Evolutionary conservation across 2,797 vertebrate species (phyloP).

Genomic region (Pelochelys cantorii): DNA sequence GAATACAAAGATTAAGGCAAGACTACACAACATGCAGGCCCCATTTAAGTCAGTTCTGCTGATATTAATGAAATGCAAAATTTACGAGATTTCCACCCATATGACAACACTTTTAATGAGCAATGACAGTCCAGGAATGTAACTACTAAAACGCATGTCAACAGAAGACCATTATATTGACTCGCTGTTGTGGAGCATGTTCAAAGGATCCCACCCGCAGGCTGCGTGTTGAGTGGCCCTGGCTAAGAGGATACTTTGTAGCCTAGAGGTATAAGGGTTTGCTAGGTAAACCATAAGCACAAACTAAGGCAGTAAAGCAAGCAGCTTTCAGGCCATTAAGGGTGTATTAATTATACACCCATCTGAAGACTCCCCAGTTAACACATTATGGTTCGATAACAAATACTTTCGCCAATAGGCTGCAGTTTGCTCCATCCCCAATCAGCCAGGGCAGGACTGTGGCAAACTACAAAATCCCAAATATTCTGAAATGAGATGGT

Average conservation of each 20-base stretch:
- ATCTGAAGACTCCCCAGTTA: neutral
- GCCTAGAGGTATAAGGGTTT: neutral
- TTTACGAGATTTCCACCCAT: no score
- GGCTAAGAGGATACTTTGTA: conserved; percentile 12
- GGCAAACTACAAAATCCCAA: conserved; percentile 23
- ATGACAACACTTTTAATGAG: no score
- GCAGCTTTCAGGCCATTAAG: neutral
- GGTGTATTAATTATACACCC: neutral
- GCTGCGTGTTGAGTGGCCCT: no score
- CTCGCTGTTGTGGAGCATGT: no score
- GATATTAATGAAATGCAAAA: no score
- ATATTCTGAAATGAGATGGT: conserved; percentile 65
- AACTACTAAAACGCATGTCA: no score
- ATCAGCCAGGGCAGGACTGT: conserved; percentile 53
- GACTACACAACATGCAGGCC: no score
- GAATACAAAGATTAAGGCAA: no score
- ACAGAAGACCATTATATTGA: no score
- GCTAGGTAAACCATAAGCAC: neutral
- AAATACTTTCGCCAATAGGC: neutral
- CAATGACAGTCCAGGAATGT: no score
- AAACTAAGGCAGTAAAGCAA: neutral
- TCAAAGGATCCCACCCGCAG: no score
- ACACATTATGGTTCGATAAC: neutral
- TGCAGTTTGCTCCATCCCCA: conserved; percentile 35
- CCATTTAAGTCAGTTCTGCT: no score